phyloP scores from a whole-genome alignment of 2,888 invertebrate genomes.

The Thecophora atra region DNA sequence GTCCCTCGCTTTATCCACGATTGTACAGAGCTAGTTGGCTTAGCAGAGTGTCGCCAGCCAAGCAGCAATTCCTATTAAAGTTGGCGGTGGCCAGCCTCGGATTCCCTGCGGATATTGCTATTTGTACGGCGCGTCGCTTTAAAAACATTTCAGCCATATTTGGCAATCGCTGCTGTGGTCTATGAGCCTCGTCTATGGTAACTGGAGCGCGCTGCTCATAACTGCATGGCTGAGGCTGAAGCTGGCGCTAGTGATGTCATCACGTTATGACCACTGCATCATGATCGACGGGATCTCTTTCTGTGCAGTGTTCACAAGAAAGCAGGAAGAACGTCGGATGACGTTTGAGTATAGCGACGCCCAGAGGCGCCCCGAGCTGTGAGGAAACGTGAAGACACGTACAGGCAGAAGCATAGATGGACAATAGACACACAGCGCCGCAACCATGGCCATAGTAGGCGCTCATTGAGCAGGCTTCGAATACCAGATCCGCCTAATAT shows the following conservation, averaged over 20 bases:
- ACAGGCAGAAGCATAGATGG: background rate
- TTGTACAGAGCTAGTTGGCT: background rate
- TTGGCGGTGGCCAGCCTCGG: slow-evolving; percentile 22
- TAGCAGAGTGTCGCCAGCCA: slow-evolving; percentile 19
- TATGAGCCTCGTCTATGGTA: slow-evolving; percentile 14
- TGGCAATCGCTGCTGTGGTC: slow-evolving; percentile 17
- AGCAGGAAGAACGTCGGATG: background rate
- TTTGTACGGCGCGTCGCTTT: slow-evolving; percentile 39
- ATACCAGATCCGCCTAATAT: slow-evolving; percentile 24
- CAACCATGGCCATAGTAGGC: slow-evolving; percentile 33
- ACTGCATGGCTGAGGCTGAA: background rate
- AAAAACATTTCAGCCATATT: slow-evolving; percentile 37
- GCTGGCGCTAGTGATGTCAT: slow-evolving; percentile 35
- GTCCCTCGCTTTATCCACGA: background rate
- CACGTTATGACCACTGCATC: slow-evolving; percentile 25
- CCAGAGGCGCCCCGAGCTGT: background rate
- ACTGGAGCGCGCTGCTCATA: slow-evolving; percentile 25
- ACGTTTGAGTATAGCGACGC: background rate
- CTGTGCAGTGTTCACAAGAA: slow-evolving; percentile 20
- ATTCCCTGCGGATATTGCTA: slow-evolving; percentile 40
- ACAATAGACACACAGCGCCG: slow-evolving; percentile 22
- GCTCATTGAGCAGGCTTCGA: slow-evolving; percentile 30
- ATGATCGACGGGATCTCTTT: slow-evolving; percentile 21
- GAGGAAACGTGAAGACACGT: background rate
- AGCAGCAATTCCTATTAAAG: background rate